Base-by-base conservation (phyloP, 2,113 vertebrate species). In the Pygoscelis adeliae region DNA sequence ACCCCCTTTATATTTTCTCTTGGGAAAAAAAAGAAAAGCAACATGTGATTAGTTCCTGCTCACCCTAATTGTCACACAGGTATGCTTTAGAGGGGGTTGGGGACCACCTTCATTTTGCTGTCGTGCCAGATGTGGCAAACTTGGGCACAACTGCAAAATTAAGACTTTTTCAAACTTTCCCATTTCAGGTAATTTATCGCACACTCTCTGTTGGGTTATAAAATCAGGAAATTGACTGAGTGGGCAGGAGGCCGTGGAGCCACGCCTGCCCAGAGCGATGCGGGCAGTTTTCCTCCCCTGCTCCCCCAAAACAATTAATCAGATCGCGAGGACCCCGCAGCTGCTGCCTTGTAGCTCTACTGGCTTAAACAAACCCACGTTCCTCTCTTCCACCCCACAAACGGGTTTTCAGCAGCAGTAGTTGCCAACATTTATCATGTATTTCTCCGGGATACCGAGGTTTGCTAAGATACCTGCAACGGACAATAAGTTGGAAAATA, bases 181-280 rank as follows among this genome's bases (percentile, higher is more conserved):
- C 27, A 21, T 53, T 67, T 20, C 2, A 15, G 23, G 67, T 30
- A 11, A 85, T 55, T 56, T 34, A 38, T 27, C 15, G 3, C 9
- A 2, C 1, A 30, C 52, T 49, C 67, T 49, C 86, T 0, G 16
- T 13, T 23, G 49, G 62, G 76, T 46, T 80, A 9, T 40, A 52
- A 81, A 74, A 26, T 34, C 62, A 46, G 81, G 55, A 46, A 50
- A 56, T 14, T 3, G 17, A 14, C 27, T 36, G 53, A 40, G 44
- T 0, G 3, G 52, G 47, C 40, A 21, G 73, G 53, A 73, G 40
- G 38, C 36, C 1, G 1, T 8, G 1, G 55, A 50, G 49, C 50
- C 11, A 5, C 2, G 6, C 52, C 34, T 15, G 27, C 53, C 18
- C 5, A 1, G 30, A 47, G 79, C 21, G 1, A 66, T 6, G 52